phyloP scores from a whole-genome alignment of 2,888 invertebrate species.

The Deilephila elpenor region DNA sequence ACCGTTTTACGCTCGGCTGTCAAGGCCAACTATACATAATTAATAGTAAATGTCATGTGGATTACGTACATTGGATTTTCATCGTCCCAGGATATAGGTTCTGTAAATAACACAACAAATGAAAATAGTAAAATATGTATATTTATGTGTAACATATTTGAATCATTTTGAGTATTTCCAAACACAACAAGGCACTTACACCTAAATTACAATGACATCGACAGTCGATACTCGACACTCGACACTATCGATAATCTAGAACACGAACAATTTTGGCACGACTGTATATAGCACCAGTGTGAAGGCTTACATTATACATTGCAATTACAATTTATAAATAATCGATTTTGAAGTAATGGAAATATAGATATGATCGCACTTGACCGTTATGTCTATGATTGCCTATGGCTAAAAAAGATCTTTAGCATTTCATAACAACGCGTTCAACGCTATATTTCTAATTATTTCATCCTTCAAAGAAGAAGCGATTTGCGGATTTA shows the following conservation, averaged over 20 bases:
- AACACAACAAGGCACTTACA: constrained; percentile 74
- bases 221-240: constrained; percentile 25
- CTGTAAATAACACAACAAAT: constrained; percentile 73
- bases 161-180: constrained; percentile 77
- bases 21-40: too few relatives aligned
- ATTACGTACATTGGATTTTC: too few relatives aligned
- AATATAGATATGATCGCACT: neutral
- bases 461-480: neutral
- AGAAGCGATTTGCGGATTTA: neutral
- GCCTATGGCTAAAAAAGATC: too few relatives aligned
- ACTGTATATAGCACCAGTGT: constrained; percentile 44
- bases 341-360: constrained; percentile 13
- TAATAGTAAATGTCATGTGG: too few relatives aligned
- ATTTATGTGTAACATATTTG: constrained; percentile 78
- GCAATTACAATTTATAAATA: constrained; percentile 17
- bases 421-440: neutral
- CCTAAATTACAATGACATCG: constrained; percentile 37
- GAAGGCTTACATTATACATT: constrained; percentile 23
- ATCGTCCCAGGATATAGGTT: neutral
- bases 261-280: constrained; percentile 47
- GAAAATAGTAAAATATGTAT: constrained; percentile 85
- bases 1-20: too few relatives aligned
- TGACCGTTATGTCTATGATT: too few relatives aligned
- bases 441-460: neutral
- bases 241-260: constrained; percentile 33